phyloP scores from a whole-genome alignment of 1,140 invertebrate genomes.

The Bradynema listronoti region DNA sequence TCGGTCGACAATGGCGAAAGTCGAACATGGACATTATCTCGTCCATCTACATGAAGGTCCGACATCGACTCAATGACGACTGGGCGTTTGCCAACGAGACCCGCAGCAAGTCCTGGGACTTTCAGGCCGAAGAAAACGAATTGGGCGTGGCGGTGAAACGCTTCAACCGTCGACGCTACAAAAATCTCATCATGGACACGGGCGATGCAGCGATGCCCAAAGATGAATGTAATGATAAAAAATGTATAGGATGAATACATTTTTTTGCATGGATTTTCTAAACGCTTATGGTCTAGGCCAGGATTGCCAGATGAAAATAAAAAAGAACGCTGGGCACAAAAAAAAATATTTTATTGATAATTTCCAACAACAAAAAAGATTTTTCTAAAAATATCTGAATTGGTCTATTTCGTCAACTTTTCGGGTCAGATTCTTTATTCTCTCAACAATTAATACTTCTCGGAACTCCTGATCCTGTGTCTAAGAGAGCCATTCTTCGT shows the following conservation, averaged over 20 bases:
- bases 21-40: conserved; percentile 99
- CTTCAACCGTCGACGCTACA: conserved; percentile 86
- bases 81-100: conserved; percentile 99
- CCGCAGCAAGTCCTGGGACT: conserved; percentile 87
- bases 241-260: too few species aligned
- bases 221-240: background rate
- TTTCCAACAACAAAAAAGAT: too few species aligned
- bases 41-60: conserved; percentile 91
- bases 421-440: too few species aligned
- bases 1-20: conserved; percentile 96
- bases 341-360: too few species aligned
- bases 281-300: background rate
- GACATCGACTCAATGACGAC: conserved; percentile 82
- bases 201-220: background rate
- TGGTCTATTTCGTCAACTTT: too few species aligned
- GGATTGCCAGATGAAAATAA: too few species aligned
- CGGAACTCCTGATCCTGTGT: too few species aligned
- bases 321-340: too few species aligned
- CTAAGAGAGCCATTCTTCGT: too few species aligned
- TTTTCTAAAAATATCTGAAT: too few species aligned
- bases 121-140: conserved; percentile 93
- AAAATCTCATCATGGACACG: conserved; percentile 46
- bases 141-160: conserved; percentile 83
- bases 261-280: background rate
- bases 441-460: too few species aligned